These are phyloP conservation scores for Eugnorisma glareosa DNA, from an alignment of 2,888 invertebrate genomes.

Conservation along the genomic window DNA sequence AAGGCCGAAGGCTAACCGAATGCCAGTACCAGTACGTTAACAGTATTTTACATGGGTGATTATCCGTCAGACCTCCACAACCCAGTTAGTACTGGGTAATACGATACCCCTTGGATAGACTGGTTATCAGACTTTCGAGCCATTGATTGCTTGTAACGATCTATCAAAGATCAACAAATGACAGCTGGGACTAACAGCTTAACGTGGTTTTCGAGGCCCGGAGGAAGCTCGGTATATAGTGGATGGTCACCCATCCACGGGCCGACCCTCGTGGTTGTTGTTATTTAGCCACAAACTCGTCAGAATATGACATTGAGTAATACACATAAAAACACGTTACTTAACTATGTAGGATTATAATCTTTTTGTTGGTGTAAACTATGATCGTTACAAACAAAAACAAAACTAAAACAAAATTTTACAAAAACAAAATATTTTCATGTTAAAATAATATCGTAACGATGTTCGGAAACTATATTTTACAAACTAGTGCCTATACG, in stretches of 20 bases:
- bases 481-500: slow-evolving; percentile 6
- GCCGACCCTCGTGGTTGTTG: too few species aligned
- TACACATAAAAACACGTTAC: neutral
- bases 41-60: neutral
- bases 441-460: slow-evolving; percentile 1
- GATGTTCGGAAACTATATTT: slow-evolving; percentile 7
- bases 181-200: neutral
- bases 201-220: neutral
- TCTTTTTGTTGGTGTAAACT: neutral
- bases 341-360: neutral
- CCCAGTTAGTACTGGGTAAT: neutral
- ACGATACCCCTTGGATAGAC: neutral
- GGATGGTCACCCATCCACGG: neutral
- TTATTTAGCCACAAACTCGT: neutral
- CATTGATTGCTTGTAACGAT: neutral
- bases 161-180: neutral
- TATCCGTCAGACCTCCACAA: neutral
- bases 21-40: neutral
- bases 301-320: neutral
- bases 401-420: neutral
- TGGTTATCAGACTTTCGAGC: neutral
- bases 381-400: neutral
- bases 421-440: neutral
- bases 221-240: neutral
- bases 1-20: neutral